Conservation (phyloP, 2,888 invertebrate species). For the Lithodes maja region DNA sequence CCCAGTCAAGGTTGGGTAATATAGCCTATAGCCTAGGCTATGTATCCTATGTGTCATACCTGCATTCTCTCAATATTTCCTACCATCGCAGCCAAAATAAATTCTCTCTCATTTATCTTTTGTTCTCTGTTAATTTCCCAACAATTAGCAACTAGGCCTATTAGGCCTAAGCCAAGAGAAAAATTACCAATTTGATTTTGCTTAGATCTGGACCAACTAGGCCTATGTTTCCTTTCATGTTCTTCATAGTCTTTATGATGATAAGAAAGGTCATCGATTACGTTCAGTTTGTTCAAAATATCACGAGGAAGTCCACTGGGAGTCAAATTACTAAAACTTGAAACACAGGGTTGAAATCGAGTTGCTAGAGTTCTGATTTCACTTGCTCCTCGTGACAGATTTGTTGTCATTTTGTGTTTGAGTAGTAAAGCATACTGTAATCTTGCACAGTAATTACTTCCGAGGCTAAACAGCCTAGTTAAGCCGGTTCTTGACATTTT, state of each 20-base stretch:
- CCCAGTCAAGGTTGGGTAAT: too few relatives aligned
- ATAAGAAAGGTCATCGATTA: neutral
- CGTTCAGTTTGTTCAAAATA: neutral
- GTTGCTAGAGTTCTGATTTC: neutral
- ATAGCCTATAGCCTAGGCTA: too few relatives aligned
- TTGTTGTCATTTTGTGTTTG: neutral
- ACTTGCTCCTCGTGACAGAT: neutral
- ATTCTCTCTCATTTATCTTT: constrained; percentile 55
- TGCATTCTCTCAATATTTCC: constrained; percentile 58
- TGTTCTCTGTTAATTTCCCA: constrained; percentile 28
- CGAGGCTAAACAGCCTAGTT: neutral
- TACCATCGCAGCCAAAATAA: constrained; percentile 67
- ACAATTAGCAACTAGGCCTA: constrained; percentile 30
- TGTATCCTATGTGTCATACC: constrained; percentile 25
- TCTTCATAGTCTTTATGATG: neutral
- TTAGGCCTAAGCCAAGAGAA: neutral
- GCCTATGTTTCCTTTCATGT: neutral
- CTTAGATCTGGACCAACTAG: neutral
- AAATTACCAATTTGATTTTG: neutral
- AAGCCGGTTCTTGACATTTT: neutral
- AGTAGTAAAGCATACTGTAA: neutral
- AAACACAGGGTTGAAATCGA: too few relatives aligned
- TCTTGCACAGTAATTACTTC: neutral
- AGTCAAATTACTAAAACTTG: too few relatives aligned
- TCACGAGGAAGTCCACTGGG: too few relatives aligned